Conservation (phyloP, 1,140 invertebrate species). For the Drosophila sp. region DNA sequence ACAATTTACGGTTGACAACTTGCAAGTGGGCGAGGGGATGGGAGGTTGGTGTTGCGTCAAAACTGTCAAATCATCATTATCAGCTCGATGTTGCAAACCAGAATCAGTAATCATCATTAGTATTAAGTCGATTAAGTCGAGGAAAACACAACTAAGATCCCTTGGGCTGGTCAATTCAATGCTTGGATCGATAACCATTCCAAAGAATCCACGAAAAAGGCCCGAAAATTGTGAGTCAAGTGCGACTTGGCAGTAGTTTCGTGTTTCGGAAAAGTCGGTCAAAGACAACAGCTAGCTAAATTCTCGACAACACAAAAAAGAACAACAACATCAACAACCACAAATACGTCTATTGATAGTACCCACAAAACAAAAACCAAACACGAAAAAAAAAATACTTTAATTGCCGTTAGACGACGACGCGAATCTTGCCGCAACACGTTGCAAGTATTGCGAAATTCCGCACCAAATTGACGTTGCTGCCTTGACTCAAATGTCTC, state of each 20-base stretch:
- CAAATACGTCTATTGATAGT: conserved; percentile 53
- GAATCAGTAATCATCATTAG: conserved; percentile 7
- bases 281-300: conserved; percentile 74
- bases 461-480: conserved; percentile 14
- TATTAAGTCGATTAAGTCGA: no score
- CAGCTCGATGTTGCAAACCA: background rate
- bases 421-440: background rate
- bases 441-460: conserved; percentile 41
- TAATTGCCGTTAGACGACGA: conserved; percentile 72
- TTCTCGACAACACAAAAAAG: conserved; percentile 71
- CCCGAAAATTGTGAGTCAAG: conserved; percentile 5
- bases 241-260: conserved; percentile 39
- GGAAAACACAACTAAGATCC: no score
- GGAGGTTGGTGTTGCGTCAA: background rate
- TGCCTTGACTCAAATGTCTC: conserved; percentile 49
- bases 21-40: background rate
- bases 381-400: conserved; percentile 21
- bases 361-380: conserved; percentile 18
- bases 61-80: conserved; percentile 35
- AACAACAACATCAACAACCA: conserved; percentile 31
- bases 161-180: no score
- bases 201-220: conserved; percentile 4
- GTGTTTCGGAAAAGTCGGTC: conserved; percentile 61
- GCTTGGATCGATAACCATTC: no score
- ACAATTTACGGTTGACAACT: conserved; percentile 12